Evolutionary conservation across 2,113 vertebrate species (phyloP).

Genomic region (Solea senegalensis): DNA sequence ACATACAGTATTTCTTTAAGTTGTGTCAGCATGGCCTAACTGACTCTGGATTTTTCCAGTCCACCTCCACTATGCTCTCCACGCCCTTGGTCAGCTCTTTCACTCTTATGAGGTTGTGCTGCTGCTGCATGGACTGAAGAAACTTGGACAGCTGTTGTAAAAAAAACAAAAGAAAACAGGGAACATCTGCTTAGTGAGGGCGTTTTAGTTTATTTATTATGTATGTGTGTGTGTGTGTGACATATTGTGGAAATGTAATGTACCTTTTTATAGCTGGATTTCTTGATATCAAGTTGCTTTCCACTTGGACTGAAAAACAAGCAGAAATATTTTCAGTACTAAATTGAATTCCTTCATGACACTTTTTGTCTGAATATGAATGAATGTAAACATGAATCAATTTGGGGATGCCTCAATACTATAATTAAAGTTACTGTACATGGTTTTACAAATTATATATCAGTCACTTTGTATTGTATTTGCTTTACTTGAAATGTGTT

Average conservation of each 20-base stretch:
- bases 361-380: not conserved
- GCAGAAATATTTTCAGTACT: conserved; percentile 3
- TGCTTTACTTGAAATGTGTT: too few species aligned
- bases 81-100: conserved; percentile 95
- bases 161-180: not conserved
- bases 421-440: too few species aligned
- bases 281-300: conserved; percentile 93
- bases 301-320: conserved; percentile 86
- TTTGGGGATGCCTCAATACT: too few species aligned
- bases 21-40: conserved; percentile 35
- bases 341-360: not conserved
- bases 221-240: not conserved
- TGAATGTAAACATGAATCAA: too few species aligned
- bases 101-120: conserved; percentile 87
- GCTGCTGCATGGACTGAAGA: conserved; percentile 90
- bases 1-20: not conserved
- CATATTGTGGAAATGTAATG: not conserved
- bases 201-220: not conserved
- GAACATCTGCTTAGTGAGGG: not conserved
- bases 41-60: conserved; percentile 93
- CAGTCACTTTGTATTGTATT: too few species aligned
- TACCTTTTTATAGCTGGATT: conserved; percentile 98
- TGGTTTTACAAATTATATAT: too few species aligned
- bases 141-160: conserved; percentile 92
- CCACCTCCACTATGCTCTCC: conserved; percentile 94